Base-by-base conservation (phyloP, 2,888 invertebrate genomes). In the Dynastes grantii region DNA sequence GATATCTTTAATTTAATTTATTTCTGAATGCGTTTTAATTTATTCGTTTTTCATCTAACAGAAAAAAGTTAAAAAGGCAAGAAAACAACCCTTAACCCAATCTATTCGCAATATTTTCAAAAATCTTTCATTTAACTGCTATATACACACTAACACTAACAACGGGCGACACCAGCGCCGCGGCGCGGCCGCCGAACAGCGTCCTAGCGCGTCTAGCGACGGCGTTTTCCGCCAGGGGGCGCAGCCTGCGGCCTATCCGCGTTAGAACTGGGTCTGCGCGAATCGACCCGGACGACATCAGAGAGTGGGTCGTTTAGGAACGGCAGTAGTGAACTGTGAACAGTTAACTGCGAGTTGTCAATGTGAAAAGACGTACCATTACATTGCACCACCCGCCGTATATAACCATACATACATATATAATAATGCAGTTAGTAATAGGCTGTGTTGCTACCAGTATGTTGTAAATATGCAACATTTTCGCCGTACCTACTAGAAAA, bases 221-320 rank as follows among this genome's bases (percentile, higher is more conserved):
- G 80, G 79, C 83, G 84, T 82, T 83, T 80, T 81, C 85, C 86
- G 84, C 85, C 84, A 85, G 86, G 82, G 45, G 85, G 85, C 84
- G 84, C 82, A 82, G 79, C 82, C 84, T 82, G 81, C 78, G 84
- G 87, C 86, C 85, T 85, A 85, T 85, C 67, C 68, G 68, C 49
- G 27, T 45, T 63, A 68, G 68, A 85, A 85, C 83, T 81, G 83
- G 77, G 83, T 82, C 81, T 83, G 82, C 84, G 86, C 87, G 86
- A 86, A 87, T 87, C 86, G 87, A 87, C 87, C 87, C 85, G 78
- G 81, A 81, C 83, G 84, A 82, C 83, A 63, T 63, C 55, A 58
- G 63, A 63, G 63, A 51, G 68, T 68, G 71, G 81, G 81, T 84
- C 83, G 82, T 82, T 84, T 85, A 82, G 83, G 84, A 83, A 82